phyloP scores from a whole-genome alignment of 1,140 invertebrate genomes.

The Cyclina sinensis region DNA sequence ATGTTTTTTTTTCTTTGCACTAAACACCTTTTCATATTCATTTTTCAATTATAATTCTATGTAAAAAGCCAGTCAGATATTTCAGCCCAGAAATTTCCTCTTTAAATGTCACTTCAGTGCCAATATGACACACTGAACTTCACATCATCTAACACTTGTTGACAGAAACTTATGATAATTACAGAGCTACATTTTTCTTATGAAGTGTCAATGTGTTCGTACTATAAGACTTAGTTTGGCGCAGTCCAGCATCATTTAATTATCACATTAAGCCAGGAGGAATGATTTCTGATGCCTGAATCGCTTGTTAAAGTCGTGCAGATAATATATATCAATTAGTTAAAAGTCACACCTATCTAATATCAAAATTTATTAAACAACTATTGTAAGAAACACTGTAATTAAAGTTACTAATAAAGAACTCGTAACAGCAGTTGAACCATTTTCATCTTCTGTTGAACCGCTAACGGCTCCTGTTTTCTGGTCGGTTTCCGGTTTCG shows the following conservation, averaged over 20 bases:
- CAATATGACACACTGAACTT: too few relatives aligned
- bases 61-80: too few relatives aligned
- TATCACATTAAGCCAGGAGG: constrained; percentile 29
- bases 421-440: neutral
- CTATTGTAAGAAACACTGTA: constrained; percentile 10
- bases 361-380: neutral
- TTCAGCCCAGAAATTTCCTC: too few relatives aligned
- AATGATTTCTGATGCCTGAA: constrained; percentile 43
- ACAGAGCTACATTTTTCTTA: too few relatives aligned
- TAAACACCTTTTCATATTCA: too few relatives aligned
- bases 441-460: neutral
- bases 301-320: neutral
- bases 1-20: too few relatives aligned
- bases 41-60: too few relatives aligned
- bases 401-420: constrained; percentile 11
- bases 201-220: too few relatives aligned
- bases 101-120: too few relatives aligned
- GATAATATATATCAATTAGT: constrained; percentile 1
- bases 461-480: neutral
- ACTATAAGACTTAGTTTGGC: neutral
- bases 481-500: neutral
- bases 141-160: too few relatives aligned
- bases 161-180: too few relatives aligned
- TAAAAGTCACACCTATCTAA: neutral
- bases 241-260: neutral